Percentiles rank a stretch among this genome's conserved stretches.
phyloP scores from a whole-genome alignment of 2,797 vertebrate genomes.

The Xiphophorus birchmanni region DNA sequence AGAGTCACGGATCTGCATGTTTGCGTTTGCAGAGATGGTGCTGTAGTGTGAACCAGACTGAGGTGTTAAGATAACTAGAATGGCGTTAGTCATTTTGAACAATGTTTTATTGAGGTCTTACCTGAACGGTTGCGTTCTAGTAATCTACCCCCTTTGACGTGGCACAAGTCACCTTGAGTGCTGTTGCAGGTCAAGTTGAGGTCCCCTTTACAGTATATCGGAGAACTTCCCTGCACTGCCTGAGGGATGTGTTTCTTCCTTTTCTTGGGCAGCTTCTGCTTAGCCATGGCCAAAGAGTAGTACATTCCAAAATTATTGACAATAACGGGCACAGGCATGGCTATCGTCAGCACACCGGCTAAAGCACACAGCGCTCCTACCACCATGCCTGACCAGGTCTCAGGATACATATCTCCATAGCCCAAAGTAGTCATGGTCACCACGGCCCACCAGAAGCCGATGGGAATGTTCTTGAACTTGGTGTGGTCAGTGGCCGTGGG shows the following conservation, averaged over 20 bases:
- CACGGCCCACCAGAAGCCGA: conserved; percentile 99
- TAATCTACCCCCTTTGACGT: conserved; percentile 86
- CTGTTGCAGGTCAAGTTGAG: conserved; percentile 94
- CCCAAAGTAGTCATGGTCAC: conserved; percentile 98
- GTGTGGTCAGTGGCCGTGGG: conserved; percentile 93
- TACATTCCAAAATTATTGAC: conserved; percentile 99
- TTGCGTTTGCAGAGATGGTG: neutral
- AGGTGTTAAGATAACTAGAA: neutral
- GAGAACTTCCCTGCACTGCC: conserved; percentile 88
- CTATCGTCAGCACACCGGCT: conserved; percentile 97
- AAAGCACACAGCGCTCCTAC: conserved; percentile 97
- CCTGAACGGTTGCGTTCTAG: conserved; percentile 94
- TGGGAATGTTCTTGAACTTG: conserved; percentile 98
- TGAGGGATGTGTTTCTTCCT: conserved; percentile 98
- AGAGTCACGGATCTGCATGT: neutral
- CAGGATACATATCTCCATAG: conserved; percentile 97
- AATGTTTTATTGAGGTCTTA: conserved; percentile 73
- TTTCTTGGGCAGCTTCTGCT: conserved; percentile 97
- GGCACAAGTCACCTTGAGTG: conserved; percentile 89
- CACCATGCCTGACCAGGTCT: conserved; percentile 98
- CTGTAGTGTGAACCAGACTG: neutral
- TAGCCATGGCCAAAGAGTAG: conserved; percentile 98
- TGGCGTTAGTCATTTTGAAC: neutral
- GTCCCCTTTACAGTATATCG: conserved; percentile 93
- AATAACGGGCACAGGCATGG: conserved; percentile 98